Evolutionary conservation across 2,113 vertebrate species (phyloP), one percentile per base, ranked within the genome.

Genomic region (Chionodraco myersi): DNA sequence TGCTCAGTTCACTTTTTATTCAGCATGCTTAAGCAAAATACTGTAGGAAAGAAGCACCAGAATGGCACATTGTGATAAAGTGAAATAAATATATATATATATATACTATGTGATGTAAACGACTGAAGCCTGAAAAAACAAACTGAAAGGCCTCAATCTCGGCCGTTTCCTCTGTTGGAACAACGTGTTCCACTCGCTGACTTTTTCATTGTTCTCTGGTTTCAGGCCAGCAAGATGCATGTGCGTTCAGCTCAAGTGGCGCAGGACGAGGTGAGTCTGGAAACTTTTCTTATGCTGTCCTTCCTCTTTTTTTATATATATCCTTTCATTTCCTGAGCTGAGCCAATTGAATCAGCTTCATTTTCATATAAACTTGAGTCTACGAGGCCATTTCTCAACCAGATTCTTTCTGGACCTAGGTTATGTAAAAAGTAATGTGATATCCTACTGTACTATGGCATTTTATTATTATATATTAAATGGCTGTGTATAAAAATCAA

Each of bases 201-300:
- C 54, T n/a, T 48, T 77, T 47, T 75, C 12, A 53, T 41, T 79
- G 5, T 83, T 74, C 54, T 80, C 6, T 80, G 23, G 41, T 92
- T 92, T 79, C 77, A 96, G 95, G 92, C 92, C 1, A 94, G 85
- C 72, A 88, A 92, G 53, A 30, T 85, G 14, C 90, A 94, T 51
- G 87, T 86, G 51, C 92, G 90, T 71, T 92, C 92, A 49, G 93
- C 93, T 45, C 93, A 95, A 80, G 80, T 98, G 63, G 97, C 97
- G 1, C 96, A 98, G 77, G 97, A 99, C 89, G 97, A 98, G 96
- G 98, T 99, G 67, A 91, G 12, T 80, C 73, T 68, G 49, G 52
- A 80, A 87, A 76, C 47, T 58, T 56, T 62, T 70, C 34, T 79
- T 6, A 6, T 7, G 6, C 18, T 36, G 7, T 58, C 47, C 69